Evolutionary conservation across 2,797 vertebrate genomes (phyloP), one percentile per base, ranked within the genome.

Genomic region (Dipus sagitta): DNA sequence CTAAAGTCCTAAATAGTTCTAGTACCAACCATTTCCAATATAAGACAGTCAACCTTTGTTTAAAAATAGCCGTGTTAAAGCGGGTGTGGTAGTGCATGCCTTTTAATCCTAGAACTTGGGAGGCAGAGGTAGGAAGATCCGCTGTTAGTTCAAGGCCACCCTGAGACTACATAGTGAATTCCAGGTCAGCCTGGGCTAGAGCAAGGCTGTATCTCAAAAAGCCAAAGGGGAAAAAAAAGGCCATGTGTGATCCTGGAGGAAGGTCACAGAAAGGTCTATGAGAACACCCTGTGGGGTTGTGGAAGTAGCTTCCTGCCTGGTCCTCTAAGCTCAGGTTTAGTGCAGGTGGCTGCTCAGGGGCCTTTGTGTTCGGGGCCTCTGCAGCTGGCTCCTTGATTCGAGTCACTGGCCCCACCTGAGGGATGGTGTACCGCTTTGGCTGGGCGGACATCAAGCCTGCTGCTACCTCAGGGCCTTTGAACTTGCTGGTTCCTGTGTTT

Each of bases 281-380:
- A 32, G 70, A n/a, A 14, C 12, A 24, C 23, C 9, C 12, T 1
- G 32, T 24, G 14, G 38, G 17, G n/a, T 67, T 2, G 1, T 0
- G 0, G 15, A 21, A 62, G 64, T 58, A 17, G 62, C 4, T 82
- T 24, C 30, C 18, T 28, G 10, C 21, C 26, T 1, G 64, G 30
- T 47, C 9, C 20, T 30, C 0, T 6, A 30, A 58, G 18, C 42
- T 80, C 5, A 7, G 68, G 28, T 54, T 30, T 20, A 0, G 13
- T 47, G 24, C 30, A 58, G 28, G 2, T 90, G 54, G 17, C 54
- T 10, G 47, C 47, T 47, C 86, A 20, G 12, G 54, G 38, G 14
- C 52, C 34, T 90, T 21, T 47, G 54, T 42, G 12, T 32, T 12
- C 7, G 7, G 47, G 38, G 42, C 17, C 2, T 58, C 74, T 2